Base-by-base conservation (phyloP, 2,888 invertebrate genomes). In the Eupithecia vulgata region DNA sequence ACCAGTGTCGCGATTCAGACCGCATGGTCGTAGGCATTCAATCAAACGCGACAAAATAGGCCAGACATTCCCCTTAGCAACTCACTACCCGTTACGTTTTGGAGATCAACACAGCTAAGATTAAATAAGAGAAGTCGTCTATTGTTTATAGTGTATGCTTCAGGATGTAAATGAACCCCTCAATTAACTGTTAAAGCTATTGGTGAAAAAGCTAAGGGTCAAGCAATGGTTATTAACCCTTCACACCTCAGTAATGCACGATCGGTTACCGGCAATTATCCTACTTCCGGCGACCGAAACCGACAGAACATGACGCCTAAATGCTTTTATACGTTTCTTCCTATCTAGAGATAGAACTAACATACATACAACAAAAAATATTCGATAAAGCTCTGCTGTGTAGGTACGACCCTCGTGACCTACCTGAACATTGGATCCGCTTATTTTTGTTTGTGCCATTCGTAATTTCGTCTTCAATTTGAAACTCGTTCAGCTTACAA, bases 151-250 rank as follows among this genome's bases (percentile, higher is more conserved):
- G 52, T 67, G 34, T 40, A 21, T 74, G 69, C 74, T 78, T 78
- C 69, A 76, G 70, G 70, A 72, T 78, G 80, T 78, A 79, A 79
- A 77, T 75, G 75, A 80, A 71, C 77, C 79, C 79, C 13, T 66
- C 70, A 77, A 79, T 79, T 79, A 78, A 77, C 70, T 76, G 61
- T 71, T 65, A 65, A 61, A 68, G 34, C 68, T 73, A 72, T 79
- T 72, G 78, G 86, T 83, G 83, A 85, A 87, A 85, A 87, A 88
- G 85, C 86, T 85, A 83, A 86, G 87, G 93, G 92, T 93, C 92
- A 93, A 93, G 88, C 86, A 87, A 88, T 92, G 92, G 65, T 90
- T 92, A 90, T 92, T 93, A 92, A 92, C 91, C 92, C 91, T 89
- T 92, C 90, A 91, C 93, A 92, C 93, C 90, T 91, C 86, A 79